Conservation (phyloP, 2,888 invertebrate genomes). For the Cryptocephalus primarius region DNA sequence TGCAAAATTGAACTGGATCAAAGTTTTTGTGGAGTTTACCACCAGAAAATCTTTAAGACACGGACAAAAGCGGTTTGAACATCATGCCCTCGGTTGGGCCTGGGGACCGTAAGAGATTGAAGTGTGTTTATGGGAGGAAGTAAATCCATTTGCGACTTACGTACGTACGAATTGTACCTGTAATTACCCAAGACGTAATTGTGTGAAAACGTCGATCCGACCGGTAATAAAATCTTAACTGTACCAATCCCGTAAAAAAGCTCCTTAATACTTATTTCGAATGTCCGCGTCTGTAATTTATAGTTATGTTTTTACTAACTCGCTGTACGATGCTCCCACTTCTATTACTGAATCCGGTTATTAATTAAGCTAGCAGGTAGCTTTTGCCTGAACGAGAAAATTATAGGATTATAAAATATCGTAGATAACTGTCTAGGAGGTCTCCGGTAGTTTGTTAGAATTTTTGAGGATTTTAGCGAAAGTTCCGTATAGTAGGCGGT, state of each 20-base stretch:
- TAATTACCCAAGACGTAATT: no score
- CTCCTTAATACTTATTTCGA: constrained; percentile 4
- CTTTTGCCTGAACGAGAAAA: constrained; percentile 6
- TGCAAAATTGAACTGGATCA: no score
- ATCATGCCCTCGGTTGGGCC: no score
- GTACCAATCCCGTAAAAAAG: background rate
- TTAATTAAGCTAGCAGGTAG: constrained; percentile 8
- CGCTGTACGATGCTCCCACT: background rate
- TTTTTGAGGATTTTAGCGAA: constrained; percentile 8
- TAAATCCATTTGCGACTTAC: no score
- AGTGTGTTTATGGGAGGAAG: no score
- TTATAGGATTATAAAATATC: constrained; percentile 6
- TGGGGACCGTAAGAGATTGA: no score
- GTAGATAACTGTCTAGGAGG: constrained; percentile 8
- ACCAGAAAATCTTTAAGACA: no score
- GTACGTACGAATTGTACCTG: no score
- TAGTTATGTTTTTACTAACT: constrained; percentile 6
- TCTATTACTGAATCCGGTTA: constrained; percentile 6
- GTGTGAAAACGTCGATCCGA: no score
- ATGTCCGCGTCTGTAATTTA: constrained; percentile 5
- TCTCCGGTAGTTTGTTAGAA: constrained; percentile 5
- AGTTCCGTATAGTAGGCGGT: constrained; percentile 3
- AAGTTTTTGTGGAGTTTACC: no score
- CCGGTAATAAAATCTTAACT: no score
- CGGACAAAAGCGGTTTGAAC: no score